These are phyloP conservation scores for Tetramorium parvispinum DNA, from an alignment of 1,140 invertebrate genomes.

Conservation along the genomic window DNA sequence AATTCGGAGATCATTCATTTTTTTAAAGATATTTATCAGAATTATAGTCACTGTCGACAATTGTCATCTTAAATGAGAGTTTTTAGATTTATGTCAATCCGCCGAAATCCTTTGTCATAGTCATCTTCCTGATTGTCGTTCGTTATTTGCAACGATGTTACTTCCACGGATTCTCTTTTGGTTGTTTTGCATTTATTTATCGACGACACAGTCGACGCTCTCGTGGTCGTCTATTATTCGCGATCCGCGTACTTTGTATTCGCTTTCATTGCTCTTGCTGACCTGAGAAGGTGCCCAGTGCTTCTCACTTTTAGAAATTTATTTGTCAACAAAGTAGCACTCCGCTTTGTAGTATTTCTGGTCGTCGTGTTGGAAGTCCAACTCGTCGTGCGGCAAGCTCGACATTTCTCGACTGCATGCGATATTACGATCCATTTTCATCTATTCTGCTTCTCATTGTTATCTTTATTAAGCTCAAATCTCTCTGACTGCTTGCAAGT, in stretches of 20 bases:
- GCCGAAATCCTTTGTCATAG: not conserved
- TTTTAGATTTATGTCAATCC: not conserved
- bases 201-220: conserved; percentile 22
- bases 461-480: conserved; percentile 34
- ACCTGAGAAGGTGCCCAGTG: not conserved
- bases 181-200: conserved; percentile 54
- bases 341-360: conserved; percentile 55
- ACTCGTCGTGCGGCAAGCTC: not conserved
- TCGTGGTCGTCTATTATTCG: conserved; percentile 36
- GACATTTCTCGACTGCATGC: conserved; percentile 5
- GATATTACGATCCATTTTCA: conserved; percentile 31
- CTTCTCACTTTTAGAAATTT: conserved; percentile 48
- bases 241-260: conserved; percentile 34
- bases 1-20: not conserved
- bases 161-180: not conserved
- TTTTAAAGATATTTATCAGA: not conserved
- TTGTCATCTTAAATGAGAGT: not conserved
- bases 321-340: conserved; percentile 53
- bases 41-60: not conserved
- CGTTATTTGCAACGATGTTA: not conserved
- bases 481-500: conserved; percentile 15
- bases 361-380: conserved; percentile 4
- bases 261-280: not conserved
- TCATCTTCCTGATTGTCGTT: not conserved
- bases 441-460: conserved; percentile 40